Percentiles rank a stretch among this genome's conserved stretches.
Evolutionary conservation across 2,888 invertebrate genomes (phyloP).

Genomic region (Deilephila porcellus): DNA sequence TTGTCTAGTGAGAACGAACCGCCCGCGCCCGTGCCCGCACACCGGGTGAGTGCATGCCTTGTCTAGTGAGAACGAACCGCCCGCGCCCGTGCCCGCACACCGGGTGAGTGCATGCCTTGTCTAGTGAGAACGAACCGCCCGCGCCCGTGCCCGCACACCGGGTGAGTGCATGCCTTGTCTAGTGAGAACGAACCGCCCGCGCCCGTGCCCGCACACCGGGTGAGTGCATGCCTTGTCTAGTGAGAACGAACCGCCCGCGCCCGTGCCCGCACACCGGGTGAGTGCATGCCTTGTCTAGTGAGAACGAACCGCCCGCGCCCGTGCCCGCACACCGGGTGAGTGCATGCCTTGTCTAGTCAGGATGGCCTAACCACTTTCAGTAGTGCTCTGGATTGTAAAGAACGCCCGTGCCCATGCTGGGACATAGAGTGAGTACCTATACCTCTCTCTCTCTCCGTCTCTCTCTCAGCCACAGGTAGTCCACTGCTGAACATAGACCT

Average conservation of each 20-base stretch:
- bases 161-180: conserved; percentile 76
- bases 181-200: conserved; percentile 85
- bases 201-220: conserved; percentile 88
- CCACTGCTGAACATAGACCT: no score
- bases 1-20: conserved; percentile 81
- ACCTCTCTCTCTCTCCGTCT: no score
- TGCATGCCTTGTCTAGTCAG: conserved; percentile 30
- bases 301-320: conserved; percentile 85
- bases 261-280: conserved; percentile 89
- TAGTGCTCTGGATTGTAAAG: no score
- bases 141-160: conserved; percentile 88
- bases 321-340: conserved; percentile 90
- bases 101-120: conserved; percentile 82
- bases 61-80: conserved; percentile 82
- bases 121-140: conserved; percentile 83
- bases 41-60: conserved; percentile 85
- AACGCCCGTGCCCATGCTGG: no score
- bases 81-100: conserved; percentile 87
- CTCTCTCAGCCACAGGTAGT: no score
- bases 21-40: conserved; percentile 87
- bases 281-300: conserved; percentile 67
- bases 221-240: conserved; percentile 69
- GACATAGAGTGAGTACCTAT: no score
- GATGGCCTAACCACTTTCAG: no score
- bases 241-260: conserved; percentile 86